These are phyloP conservation scores for human (Homo sapiens) DNA, from an alignment of 2,113 vertebrate species.

Conservation along the genomic window GRCh38 chr1:87343501-87344000, in stretches of 20 bases:
- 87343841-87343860: slow-evolving; percentile 93
- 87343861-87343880: slow-evolving; percentile 86
- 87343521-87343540: slow-evolving; percentile 71
- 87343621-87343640: slow-evolving; percentile 83
- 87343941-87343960: slow-evolving; percentile 86
- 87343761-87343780: slow-evolving; percentile 95
- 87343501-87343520: slow-evolving; percentile 46
- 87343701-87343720: slow-evolving; percentile 94
- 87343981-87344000: slow-evolving; percentile 80
- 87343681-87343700: slow-evolving; percentile 98
- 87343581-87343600: slow-evolving; percentile 70
- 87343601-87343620: slow-evolving; percentile 83
- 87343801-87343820: slow-evolving; percentile 95
- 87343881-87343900: slow-evolving; percentile 88
- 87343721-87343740: slow-evolving; percentile 99
- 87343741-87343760: slow-evolving; percentile 97
- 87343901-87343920: slow-evolving; percentile 89
- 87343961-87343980: slow-evolving; percentile 78
- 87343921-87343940: slow-evolving; percentile 86
- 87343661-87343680: slow-evolving; percentile 91
- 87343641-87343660: slow-evolving; percentile 94
- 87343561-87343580: slow-evolving; percentile 28
- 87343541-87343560: slow-evolving; percentile 81
- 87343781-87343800: slow-evolving; percentile 99
- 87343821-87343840: slow-evolving; percentile 95